These are phyloP conservation scores for Frankliniella intonsa DNA, from an alignment of 2,888 invertebrate genomes.

Conservation along the genomic window DNA sequence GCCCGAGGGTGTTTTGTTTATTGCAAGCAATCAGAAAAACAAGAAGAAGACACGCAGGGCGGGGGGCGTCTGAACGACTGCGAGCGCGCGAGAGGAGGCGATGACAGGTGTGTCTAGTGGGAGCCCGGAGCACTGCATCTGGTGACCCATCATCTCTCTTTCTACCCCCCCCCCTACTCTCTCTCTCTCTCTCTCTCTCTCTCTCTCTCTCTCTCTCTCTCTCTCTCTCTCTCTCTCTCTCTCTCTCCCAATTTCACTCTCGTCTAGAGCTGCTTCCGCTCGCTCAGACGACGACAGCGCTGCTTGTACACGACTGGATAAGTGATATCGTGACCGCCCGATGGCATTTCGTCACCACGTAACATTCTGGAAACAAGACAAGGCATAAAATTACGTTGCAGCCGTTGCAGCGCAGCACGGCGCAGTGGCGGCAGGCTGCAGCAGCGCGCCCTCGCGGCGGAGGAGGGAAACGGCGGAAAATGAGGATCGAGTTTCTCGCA, in stretches of 20 bases:
- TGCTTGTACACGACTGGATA: background rate
- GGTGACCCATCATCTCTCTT: background rate
- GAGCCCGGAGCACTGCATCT: background rate
- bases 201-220: background rate
- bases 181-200: constrained; percentile 1
- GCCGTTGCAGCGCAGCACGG: background rate
- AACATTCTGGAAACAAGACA: constrained; percentile 10
- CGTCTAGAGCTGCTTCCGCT: too few relatives aligned
- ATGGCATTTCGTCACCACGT: constrained; percentile 5
- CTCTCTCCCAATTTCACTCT: too few relatives aligned
- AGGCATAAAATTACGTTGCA: constrained; percentile 3
- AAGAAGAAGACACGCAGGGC: too few relatives aligned
- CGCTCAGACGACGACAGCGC: too few relatives aligned
- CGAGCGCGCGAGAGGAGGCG: too few relatives aligned
- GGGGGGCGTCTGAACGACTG: too few relatives aligned
- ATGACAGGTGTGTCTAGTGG: too few relatives aligned
- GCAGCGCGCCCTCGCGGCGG: background rate
- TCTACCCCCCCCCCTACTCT: background rate
- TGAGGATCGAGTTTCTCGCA: constrained; percentile 1
- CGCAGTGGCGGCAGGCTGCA: background rate
- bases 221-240: too few relatives aligned
- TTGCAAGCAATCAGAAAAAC: too few relatives aligned
- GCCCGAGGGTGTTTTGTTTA: too few relatives aligned
- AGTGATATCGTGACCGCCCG: background rate
- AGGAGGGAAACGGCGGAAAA: background rate